Evolutionary conservation across 1,140 invertebrate genomes (phyloP).

Genomic region (Drosophila pseudoobscura): DNA sequence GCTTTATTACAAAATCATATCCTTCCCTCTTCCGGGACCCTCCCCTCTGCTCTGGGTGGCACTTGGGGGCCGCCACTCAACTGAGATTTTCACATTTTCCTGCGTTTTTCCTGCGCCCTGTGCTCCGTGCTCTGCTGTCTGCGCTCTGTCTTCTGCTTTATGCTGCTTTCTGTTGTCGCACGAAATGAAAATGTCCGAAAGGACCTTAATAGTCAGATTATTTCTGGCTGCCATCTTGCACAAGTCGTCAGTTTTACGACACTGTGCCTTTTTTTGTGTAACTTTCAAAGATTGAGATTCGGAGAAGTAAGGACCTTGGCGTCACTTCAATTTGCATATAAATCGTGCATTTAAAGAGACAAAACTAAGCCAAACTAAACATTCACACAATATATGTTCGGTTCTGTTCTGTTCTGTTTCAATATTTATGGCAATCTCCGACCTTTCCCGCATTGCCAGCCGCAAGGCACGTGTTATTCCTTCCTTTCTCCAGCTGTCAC

Average conservation of each 20-base stretch:
- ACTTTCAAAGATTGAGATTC: slow-evolving; percentile 11
- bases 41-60: too few relatives aligned
- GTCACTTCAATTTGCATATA: slow-evolving; percentile 52
- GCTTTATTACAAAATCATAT: slow-evolving; percentile 52
- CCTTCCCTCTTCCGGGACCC: not conserved
- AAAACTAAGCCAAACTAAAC: too few relatives aligned
- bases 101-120: not conserved
- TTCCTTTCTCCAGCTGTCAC: slow-evolving; percentile 13
- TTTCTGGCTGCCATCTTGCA: slow-evolving; percentile 42
- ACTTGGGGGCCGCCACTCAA: not conserved
- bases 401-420: slow-evolving; percentile 8
- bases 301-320: slow-evolving; percentile 4
- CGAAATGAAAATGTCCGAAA: slow-evolving; percentile 40
- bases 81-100: slow-evolving; percentile 28
- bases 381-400: too few relatives aligned
- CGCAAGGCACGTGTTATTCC: not conserved
- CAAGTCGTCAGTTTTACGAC: slow-evolving; percentile 43
- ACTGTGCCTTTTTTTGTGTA: slow-evolving; percentile 19
- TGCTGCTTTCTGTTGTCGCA: slow-evolving; percentile 1
- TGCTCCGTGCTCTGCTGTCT: not conserved
- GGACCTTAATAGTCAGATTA: slow-evolving; percentile 51
- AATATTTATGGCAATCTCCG: slow-evolving; percentile 42
- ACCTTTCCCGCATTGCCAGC: not conserved
- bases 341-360: slow-evolving; percentile 27
- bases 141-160: not conserved